Base-by-base conservation (phyloP, 2,113 vertebrate species). In the Paradoxurus hermaphroditus region DNA sequence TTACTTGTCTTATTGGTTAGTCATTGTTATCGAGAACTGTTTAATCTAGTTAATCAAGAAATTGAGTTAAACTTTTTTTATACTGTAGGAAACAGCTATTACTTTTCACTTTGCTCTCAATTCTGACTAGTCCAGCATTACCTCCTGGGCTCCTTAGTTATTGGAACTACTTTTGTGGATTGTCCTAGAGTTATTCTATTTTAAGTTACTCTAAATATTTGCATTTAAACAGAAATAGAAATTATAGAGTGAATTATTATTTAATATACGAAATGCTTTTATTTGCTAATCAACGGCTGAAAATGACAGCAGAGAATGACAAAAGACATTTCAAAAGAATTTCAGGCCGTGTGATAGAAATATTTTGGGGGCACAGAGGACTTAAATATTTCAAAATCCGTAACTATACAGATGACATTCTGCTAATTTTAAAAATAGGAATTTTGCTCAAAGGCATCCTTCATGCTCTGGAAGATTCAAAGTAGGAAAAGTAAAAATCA, bases 1-100 rank as follows among this genome's bases (percentile, higher is more conserved):
- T 98, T 94, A 84, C 79, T 70, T 83, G 86, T 29, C 44, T 73
- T 98, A 75, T 67, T 95, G 90, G 39, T 92, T 97, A 97, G 96
- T 97, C 88, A 97, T 23, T 96, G 18, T 39, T 97, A 87, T 25
- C 77, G 97, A 78, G 59, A 59, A 82, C 7, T 96, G 86, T 98
- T 90, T 29, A 95, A 95, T 98, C 41, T 79, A 75, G 56, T 88
- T 95, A 81, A 79, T 65, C 81, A 88, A 97, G 46, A 96, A 53
- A 94, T 21, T 96, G 65, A 96, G 63, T 91, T 86, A 63, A 34
- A 46, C 15, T 65, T 77, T 34, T 34, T 89, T 63, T 90, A 94
- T 53, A 90, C 31, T 73, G 59, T 77, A 53, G 77, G 44, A 94
- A 94, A 86, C 86, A 90, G 84, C n/a, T 31, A 14, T 29, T 83